phyloP scores from a whole-genome alignment of 2,888 invertebrate genomes.

The Ophioninae sp. region DNA sequence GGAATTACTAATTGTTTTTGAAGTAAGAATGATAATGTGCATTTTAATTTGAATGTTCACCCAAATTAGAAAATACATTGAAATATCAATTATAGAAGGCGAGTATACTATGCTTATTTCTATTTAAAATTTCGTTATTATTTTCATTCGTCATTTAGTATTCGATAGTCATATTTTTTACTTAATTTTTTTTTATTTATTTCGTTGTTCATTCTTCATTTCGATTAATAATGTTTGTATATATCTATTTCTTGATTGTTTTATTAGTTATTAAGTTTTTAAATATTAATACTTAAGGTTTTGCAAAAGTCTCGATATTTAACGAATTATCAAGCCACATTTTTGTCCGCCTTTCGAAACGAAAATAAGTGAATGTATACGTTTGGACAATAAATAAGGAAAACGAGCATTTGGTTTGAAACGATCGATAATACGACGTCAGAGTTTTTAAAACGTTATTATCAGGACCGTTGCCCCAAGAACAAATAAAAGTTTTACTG shows the following conservation, averaged over 20 bases:
- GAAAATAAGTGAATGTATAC: not conserved
- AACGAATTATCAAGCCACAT: not conserved
- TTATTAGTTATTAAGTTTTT: not conserved
- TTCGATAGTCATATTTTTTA: too few species aligned
- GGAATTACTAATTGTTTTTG: not conserved
- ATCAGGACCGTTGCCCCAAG: not conserved
- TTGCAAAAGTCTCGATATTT: not conserved
- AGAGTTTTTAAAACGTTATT: conserved; percentile 2
- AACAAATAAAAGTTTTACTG: conserved; percentile 1
- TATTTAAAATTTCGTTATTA: too few species aligned
- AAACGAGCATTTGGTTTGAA: not conserved
- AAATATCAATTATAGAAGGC: not conserved
- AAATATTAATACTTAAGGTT: too few species aligned
- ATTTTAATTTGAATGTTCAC: not conserved
- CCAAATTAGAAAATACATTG: not conserved
- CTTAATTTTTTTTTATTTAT: not conserved
- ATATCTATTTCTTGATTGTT: not conserved
- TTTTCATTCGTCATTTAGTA: too few species aligned
- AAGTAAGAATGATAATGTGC: not conserved
- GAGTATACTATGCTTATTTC: not conserved
- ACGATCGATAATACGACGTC: not conserved
- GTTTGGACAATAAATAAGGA: conserved; percentile 2
- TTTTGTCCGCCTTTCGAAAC: not conserved
- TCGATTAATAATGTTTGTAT: not conserved
- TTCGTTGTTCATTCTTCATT: not conserved